These are phyloP conservation scores for Mythimna impura DNA, from an alignment of 2,888 invertebrate species.

Conservation along the genomic window DNA sequence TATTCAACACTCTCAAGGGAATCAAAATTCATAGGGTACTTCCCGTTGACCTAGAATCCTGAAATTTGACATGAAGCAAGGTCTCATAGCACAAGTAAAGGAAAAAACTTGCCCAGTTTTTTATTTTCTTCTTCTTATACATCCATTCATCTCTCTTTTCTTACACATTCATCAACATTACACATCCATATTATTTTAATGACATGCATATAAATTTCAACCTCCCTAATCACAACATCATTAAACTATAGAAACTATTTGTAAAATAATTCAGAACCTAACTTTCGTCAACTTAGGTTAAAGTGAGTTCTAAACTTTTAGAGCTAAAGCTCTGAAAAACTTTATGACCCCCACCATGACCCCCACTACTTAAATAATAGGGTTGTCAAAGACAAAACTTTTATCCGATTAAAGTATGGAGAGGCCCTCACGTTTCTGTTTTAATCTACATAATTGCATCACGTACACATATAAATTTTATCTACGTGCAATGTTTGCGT, in stretches of 20 bases:
- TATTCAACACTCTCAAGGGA: too few species aligned
- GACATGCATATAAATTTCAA: too few species aligned
- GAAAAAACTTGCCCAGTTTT: too few species aligned
- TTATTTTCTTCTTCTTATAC: too few species aligned
- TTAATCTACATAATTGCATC: conserved; percentile 82
- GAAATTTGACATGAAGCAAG: too few species aligned
- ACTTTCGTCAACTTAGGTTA: neutral
- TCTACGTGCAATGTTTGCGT: conserved; percentile 78
- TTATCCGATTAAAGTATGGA: conserved; percentile 77
- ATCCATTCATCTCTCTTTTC: too few species aligned
- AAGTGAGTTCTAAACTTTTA: neutral
- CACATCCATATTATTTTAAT: too few species aligned
- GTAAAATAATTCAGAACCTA: neutral
- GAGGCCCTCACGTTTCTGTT: conserved; percentile 73
- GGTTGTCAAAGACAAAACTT: conserved; percentile 63
- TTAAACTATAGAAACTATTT: neutral
- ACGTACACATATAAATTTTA: conserved; percentile 82
- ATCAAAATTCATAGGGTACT: too few species aligned
- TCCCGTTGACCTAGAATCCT: too few species aligned
- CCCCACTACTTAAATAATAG: conserved; percentile 57
- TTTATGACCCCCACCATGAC: conserved; percentile 21
- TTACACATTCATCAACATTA: too few species aligned
- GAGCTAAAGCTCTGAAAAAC: conserved; percentile 2
- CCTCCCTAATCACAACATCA: too few species aligned
- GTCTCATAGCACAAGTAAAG: too few species aligned